Evolutionary conservation across 1,140 invertebrate genomes (phyloP), one percentile per base, ranked within the genome.

Genomic region (Mycetomoellerius zeteki): DNA sequence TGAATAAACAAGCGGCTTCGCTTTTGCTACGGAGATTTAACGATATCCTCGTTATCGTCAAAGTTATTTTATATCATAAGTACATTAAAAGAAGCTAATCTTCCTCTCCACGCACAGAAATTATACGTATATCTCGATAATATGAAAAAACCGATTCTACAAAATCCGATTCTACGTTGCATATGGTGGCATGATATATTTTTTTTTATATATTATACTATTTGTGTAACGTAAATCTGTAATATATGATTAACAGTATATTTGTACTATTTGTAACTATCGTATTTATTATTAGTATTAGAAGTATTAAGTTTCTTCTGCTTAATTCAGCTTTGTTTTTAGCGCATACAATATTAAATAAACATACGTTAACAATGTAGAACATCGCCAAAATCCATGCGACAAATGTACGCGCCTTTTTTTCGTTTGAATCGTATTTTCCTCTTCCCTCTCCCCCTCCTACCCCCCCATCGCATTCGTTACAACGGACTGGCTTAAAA

Each of bases 1-100:
- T 82, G 80, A 82, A 82, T 82, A 82, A 82, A 82, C 80, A 82
- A 82, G 69, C 80, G 54, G 67, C 67, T 58, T 60, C 69, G 47
- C 80, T 82, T 72, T 82, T 82, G 43, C 24, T 71, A n/a, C 24
- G 16, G 1, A 33, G 50, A 82, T 73, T 82, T 47, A 73, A 60
- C 52, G 80, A 82, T 82, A 82, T 69, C 76, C 62, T 69, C 64
- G 62, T 81, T 80, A 80, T 80, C 76, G 43, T 24, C 8, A 43
- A 21, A 80, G 30, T 67, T 69, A 54, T 56, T 69, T 81, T 21
- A 30, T 52, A 30, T 78, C 37, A 37, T 30, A 30, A 43, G 27
- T 52, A 37, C 52, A 19, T 58, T 54, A 58, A 60, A 24, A 43
- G 14, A 24, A 60, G 47, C 21, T 75, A 60, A 76, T 60, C 54